Base-by-base conservation (phyloP, 1,140 invertebrate genomes). In the Drosophila tropicalis region DNA sequence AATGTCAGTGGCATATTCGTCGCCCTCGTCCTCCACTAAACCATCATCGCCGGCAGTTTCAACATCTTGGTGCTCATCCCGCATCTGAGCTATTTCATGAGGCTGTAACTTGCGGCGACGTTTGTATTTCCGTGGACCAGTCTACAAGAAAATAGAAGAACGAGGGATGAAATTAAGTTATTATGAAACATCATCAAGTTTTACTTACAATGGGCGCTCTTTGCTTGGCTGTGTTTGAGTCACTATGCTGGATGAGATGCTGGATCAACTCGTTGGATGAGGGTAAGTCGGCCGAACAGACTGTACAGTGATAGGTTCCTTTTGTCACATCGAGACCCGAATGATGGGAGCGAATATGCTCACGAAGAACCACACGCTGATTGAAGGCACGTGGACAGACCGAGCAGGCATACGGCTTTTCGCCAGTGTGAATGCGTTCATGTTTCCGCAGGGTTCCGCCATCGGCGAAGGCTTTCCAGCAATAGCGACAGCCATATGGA, bases 391-490 rank as follows among this genome's bases (percentile, higher is more conserved):
- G 94, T 10, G 95, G 96, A 92, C 99, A 99, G 47, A 98, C 96
- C n/a, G 97, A 96, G 91, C 99, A 99, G 36, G 96, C 96, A 92
- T 98, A 99, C 13, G 98, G 97, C 92, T 99, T 99, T 85, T 98
- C 97, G 10, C 97, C 96, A 0, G 98, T 98, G 89, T 99, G 98
- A 47, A 99, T 99, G 68, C 99, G 95, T 90, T 99, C 99, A 92
- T 99, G 99, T 85, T 99, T 97, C 10, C 98, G 95, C 44, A 99
- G 93, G 58, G 99, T 99, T 5, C 98, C 98, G 39, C 98, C 98
- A 78, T 99, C 99, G 0, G 98, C 98, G 91, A 99, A 99, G 22
- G 98, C 97, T 92, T 99, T 99, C 94, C 98, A 98, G 92, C 99
- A 99, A 92, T 98, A 99, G n/a, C 96, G 95, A 91, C 98, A 99